These are phyloP conservation scores for Heliconius aoede DNA, from an alignment of 2,888 invertebrate genomes.

Conservation along the genomic window DNA sequence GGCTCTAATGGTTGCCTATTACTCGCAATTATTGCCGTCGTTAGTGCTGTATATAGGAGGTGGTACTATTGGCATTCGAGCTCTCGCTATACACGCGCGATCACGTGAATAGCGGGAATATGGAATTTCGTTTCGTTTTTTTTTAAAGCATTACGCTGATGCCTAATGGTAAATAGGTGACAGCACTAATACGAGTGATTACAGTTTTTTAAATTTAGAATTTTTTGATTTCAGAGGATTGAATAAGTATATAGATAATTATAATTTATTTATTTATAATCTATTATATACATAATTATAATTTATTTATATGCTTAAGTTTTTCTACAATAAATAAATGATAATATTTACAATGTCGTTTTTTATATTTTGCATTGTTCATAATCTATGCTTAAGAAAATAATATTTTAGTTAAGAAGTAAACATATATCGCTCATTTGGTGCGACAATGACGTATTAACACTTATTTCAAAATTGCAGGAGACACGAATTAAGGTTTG, in stretches of 20 bases:
- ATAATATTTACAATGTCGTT: too few relatives aligned
- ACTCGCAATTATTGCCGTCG: constrained; percentile 19
- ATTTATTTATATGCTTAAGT: too few relatives aligned
- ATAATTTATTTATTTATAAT: too few relatives aligned
- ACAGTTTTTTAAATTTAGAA: background rate
- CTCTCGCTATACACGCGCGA: constrained; percentile 8
- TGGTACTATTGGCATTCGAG: constrained; percentile 12
- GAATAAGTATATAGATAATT: background rate
- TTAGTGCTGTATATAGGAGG: constrained; percentile 29
- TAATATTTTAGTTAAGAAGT: too few relatives aligned
- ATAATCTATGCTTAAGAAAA: too few relatives aligned
- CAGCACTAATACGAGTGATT: background rate
- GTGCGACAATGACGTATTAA: too few relatives aligned
- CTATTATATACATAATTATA: too few relatives aligned
- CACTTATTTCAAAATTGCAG: too few relatives aligned
- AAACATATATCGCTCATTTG: too few relatives aligned
- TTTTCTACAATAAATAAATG: too few relatives aligned
- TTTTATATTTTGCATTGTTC: too few relatives aligned
- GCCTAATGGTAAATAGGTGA: background rate
- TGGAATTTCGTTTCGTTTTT: constrained; percentile 10
- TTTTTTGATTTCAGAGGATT: background rate
- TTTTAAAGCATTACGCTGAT: constrained; percentile 2
- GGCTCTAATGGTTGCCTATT: constrained; percentile 35
- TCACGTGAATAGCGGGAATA: background rate
- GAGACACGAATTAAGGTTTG: too few relatives aligned